Percentiles rank a stretch among this genome's conserved stretches.
phyloP scores from a whole-genome alignment of 1,140 invertebrate genomes.

The Drosophila guanche region DNA sequence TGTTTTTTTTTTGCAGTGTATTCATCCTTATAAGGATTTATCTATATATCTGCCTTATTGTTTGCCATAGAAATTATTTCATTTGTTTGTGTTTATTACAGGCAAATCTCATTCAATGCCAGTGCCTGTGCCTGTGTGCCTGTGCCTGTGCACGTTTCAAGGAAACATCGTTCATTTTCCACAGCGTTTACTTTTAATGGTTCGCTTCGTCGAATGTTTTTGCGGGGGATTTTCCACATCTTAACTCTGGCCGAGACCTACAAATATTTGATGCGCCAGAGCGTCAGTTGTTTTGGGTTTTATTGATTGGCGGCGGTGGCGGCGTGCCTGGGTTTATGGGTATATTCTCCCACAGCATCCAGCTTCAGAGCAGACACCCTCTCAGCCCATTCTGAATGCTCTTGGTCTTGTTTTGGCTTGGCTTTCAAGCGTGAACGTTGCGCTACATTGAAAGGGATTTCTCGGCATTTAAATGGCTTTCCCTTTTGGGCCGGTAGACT shows the following conservation, averaged over 20 bases:
- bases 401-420: constrained; percentile 39
- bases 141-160: constrained; percentile 27
- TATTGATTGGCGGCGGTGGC: constrained; percentile 66
- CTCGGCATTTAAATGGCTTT: constrained; percentile 59
- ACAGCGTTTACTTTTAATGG: constrained; percentile 80
- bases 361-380: not conserved
- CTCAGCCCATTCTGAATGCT: constrained; percentile 22
- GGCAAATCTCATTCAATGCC: constrained; percentile 70
- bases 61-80: constrained; percentile 80
- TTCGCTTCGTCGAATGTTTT: constrained; percentile 46
- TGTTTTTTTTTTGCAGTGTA: too few relatives aligned
- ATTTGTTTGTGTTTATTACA: constrained; percentile 81
- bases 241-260: constrained; percentile 76
- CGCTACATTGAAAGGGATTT: constrained; percentile 68
- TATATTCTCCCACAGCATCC: constrained; percentile 4
- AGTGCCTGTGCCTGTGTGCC: not conserved
- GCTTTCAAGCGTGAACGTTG: constrained; percentile 50
- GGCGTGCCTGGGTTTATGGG: constrained; percentile 66
- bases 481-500: not conserved
- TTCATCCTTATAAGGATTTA: constrained; percentile 6
- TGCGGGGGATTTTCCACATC: constrained; percentile 75
- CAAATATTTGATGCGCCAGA: constrained; percentile 77
- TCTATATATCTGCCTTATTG: constrained; percentile 80
- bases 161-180: constrained; percentile 66
- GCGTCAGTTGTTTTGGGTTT: constrained; percentile 58